Conservation (phyloP, 1,140 invertebrate genomes). For the Galleria mellonella region DNA sequence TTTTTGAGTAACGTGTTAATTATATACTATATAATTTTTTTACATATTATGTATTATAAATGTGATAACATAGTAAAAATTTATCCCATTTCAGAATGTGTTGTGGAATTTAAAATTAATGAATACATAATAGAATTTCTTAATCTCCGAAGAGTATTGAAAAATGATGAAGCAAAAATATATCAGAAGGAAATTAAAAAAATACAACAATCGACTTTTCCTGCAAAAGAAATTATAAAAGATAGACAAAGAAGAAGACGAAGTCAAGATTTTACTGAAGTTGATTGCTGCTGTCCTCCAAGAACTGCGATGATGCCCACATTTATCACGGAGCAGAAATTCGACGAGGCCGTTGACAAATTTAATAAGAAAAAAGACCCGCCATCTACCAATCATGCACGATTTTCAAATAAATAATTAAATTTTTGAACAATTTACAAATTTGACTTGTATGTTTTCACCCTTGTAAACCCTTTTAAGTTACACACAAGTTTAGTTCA, state of each 20-base stretch:
- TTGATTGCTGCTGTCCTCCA: conserved; percentile 30
- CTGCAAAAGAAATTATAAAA: neutral
- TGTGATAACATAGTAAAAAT: neutral
- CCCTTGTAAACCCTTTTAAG: too few relatives aligned
- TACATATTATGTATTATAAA: too few relatives aligned
- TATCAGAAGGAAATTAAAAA: conserved; percentile 12
- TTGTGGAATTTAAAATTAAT: conserved; percentile 29
- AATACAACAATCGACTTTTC: neutral
- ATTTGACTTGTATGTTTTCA: too few relatives aligned
- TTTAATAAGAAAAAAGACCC: conserved; percentile 4
- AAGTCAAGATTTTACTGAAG: neutral
- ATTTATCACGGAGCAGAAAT: conserved; percentile 26
- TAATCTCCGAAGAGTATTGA: conserved; percentile 23
- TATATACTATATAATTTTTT: too few relatives aligned
- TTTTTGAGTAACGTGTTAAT: too few relatives aligned
- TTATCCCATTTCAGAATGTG: conserved; percentile 29
- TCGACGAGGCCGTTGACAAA: conserved; percentile 19
- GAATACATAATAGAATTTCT: conserved; percentile 30
- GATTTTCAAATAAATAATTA: too few relatives aligned
- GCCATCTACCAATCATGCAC: too few relatives aligned
- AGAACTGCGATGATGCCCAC: conserved; percentile 18
- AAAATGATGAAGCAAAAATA: conserved; percentile 13
- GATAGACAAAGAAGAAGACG: conserved; percentile 4
- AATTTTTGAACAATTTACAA: too few relatives aligned
- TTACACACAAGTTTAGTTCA: too few relatives aligned